Conservation (phyloP, 2,888 invertebrate genomes). For the Tinea trinotella region DNA sequence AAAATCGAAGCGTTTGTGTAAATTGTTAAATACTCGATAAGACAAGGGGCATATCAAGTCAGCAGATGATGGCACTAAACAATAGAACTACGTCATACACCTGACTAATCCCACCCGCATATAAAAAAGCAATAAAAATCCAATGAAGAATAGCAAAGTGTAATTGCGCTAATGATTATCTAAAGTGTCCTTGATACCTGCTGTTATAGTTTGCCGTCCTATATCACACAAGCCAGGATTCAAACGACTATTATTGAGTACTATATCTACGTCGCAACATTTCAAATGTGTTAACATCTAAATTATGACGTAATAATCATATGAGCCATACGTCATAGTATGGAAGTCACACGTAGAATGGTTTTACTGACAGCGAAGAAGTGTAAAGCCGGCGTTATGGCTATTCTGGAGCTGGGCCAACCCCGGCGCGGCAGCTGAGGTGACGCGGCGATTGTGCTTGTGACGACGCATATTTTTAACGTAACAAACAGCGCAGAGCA, state of each 20-base stretch:
- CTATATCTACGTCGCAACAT: too few relatives aligned
- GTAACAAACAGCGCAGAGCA: slow-evolving; percentile 62
- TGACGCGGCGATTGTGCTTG: slow-evolving; percentile 51
- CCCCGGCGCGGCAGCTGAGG: slow-evolving; percentile 40
- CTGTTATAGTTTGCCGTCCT: background rate
- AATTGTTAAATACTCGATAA: slow-evolving; percentile 6
- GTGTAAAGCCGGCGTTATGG: background rate
- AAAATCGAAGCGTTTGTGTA: slow-evolving; percentile 14
- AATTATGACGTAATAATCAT: slow-evolving; percentile 5
- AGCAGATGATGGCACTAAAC: slow-evolving; percentile 13
- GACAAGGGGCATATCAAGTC: slow-evolving; percentile 5
- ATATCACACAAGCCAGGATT: too few relatives aligned
- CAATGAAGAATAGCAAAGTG: slow-evolving; percentile 8
- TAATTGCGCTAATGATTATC: slow-evolving; percentile 8
- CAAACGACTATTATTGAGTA: too few relatives aligned
- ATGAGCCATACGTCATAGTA: background rate
- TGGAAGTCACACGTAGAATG: background rate
- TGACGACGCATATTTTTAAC: slow-evolving; percentile 71
- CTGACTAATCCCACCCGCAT: slow-evolving; percentile 11
- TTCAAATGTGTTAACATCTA: background rate
- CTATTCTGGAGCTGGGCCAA: slow-evolving; percentile 53
- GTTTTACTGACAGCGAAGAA: background rate
- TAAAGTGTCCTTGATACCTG: background rate
- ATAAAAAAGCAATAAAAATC: slow-evolving; percentile 16
- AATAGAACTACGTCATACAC: slow-evolving; percentile 12